These are phyloP conservation scores for Nylanderia fulva DNA, from an alignment of 1,140 invertebrate species.

Conservation along the genomic window DNA sequence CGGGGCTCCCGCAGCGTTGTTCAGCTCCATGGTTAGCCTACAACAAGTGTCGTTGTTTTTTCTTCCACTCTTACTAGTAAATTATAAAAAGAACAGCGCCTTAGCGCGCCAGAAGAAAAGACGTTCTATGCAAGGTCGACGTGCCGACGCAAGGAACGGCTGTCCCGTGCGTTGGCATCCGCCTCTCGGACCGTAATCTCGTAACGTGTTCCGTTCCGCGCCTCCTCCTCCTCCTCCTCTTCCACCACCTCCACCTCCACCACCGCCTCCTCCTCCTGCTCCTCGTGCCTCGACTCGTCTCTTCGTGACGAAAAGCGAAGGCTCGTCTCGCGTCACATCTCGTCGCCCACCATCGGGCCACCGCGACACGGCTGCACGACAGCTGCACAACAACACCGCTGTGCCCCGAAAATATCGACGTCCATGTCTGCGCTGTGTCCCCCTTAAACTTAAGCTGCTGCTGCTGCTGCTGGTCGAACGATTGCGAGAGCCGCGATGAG, in stretches of 20 bases:
- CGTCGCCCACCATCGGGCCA: conserved; percentile 78
- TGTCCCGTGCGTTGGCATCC: neutral
- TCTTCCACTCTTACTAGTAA: too few relatives aligned
- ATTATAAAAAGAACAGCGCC: too few relatives aligned
- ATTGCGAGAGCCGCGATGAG: too few relatives aligned
- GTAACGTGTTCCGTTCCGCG: neutral
- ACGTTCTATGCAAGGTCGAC: neutral
- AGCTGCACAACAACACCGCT: conserved; percentile 67
- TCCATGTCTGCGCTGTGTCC: too few relatives aligned
- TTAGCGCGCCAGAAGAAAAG: neutral
- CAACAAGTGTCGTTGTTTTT: conserved; percentile 18
- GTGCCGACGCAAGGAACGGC: neutral
- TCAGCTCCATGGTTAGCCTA: conserved; percentile 71
- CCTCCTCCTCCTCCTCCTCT: neutral
- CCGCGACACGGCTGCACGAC: conserved; percentile 68
- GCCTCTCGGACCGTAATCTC: neutral
- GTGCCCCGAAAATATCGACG: conserved; percentile 84
- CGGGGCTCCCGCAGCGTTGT: conserved; percentile 48
- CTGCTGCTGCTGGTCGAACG: too few relatives aligned
- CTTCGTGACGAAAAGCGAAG: conserved; percentile 60
- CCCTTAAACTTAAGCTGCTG: too few relatives aligned
- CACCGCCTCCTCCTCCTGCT: neutral
- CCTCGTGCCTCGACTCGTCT: conserved; percentile 32
- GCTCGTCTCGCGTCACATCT: conserved; percentile 68
- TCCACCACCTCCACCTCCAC: too few relatives aligned